Evolutionary conservation across 2,797 vertebrate genomes (phyloP), one percentile per base, ranked within the genome.

Genomic region (Gymnoscopelus microlampas): DNA sequence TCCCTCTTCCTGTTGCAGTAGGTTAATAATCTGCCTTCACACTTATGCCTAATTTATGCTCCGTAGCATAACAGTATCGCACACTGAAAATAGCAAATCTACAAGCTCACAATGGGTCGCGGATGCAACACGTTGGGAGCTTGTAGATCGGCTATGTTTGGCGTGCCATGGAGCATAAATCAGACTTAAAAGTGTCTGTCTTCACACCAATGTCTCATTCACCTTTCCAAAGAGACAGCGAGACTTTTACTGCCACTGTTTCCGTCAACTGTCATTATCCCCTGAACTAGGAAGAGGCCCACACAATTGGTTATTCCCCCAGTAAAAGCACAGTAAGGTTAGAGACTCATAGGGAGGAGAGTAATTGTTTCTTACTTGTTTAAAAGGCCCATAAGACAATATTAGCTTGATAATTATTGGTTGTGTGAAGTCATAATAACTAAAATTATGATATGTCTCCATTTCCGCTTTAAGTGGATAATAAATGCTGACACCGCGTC

Each of bases 21-120:
- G 74, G 83, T 86, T 77, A 80, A 75, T 89, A 85, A 83, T 86
- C 74, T 63, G 53, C 69, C 76, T 77, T 80, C 76, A 71, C 78
- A 76, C 69, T 35, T 35, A 35, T 6, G 5, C 32, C 32, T 5
- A 35, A 76, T 68, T 66, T 70, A 47, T 79, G 78, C 68, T 68
- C 59, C 26, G n/a, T n/a, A n/a, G n/a, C n/a, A n/a, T 1, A 19
- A 19, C 26, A 29, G 26, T 29, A 29, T 29, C 26, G 1, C 26
- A 29, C 26, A 29, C 26, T 4, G 26, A 29, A 29, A 4, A 3
- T 29, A 29, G 32, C 32, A 35, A 4, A 35, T 35, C 32, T 35
- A 35, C 5, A 35, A 35, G 32, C 32, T 35, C 32, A 35, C 32
- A 35, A 35, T 35, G 32, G 1, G 32, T 5, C 5, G 5, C 5